Conservation (phyloP, 2,888 invertebrate species). For the Drosophila falleni region DNA sequence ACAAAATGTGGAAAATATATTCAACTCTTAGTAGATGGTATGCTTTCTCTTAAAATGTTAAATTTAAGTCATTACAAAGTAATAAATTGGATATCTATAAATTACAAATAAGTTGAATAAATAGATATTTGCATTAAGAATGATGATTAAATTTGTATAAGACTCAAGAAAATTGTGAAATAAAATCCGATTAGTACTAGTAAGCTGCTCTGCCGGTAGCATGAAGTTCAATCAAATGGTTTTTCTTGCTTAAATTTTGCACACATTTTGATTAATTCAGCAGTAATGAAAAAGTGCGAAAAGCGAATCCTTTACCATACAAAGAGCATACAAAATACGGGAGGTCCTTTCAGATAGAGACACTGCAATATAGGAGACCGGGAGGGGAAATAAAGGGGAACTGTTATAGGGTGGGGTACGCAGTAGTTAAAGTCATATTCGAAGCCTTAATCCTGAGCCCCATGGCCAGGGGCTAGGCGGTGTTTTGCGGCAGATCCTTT, state of each 20-base stretch:
- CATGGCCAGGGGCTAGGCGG: constrained; percentile 22
- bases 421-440: constrained; percentile 44
- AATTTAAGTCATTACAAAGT: too few relatives aligned
- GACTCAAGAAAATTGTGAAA: neutral
- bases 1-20: too few relatives aligned
- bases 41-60: too few relatives aligned
- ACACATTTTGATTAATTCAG: constrained; percentile 80
- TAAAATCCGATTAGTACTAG: constrained; percentile 17
- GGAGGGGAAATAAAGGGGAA: neutral
- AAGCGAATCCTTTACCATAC: constrained; percentile 64
- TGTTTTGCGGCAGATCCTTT: constrained; percentile 54
- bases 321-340: constrained; percentile 78
- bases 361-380: neutral
- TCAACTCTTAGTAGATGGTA: too few relatives aligned
- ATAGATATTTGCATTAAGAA: neutral
- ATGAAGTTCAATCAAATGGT: constrained; percentile 29
- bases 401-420: constrained; percentile 8
- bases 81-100: too few relatives aligned
- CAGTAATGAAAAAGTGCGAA: constrained; percentile 58
- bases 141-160: neutral
- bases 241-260: constrained; percentile 71
- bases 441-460: constrained; percentile 34
- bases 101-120: neutral
- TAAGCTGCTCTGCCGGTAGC: neutral
- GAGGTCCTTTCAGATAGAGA: constrained; percentile 65